A percentile compares a stretch with the other conserved stretches of the same genome.
phyloP scores from a whole-genome alignment of 1,140 invertebrate species.

The Rhopalosiphum padi region DNA sequence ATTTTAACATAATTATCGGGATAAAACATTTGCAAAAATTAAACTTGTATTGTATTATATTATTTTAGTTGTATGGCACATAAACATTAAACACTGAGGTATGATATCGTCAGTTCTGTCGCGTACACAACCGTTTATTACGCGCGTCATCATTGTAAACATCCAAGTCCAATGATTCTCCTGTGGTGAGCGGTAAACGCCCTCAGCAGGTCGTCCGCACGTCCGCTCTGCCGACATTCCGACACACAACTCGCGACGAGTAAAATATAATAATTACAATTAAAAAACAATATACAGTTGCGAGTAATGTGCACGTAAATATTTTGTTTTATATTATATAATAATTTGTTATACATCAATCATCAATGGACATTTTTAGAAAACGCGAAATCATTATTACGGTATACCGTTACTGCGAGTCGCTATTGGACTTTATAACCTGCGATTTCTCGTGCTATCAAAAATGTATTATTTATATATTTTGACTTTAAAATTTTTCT shows the following conservation, averaged over 20 bases:
- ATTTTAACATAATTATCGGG: neutral
- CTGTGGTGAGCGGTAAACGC: neutral
- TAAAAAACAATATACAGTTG: no score
- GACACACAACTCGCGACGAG: neutral
- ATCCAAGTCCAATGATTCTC: constrained; percentile 8
- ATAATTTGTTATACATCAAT: no score
- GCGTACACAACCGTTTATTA: neutral
- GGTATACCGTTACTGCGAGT: no score
- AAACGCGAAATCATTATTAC: neutral
- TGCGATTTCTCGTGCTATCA: no score
- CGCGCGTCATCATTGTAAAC: neutral
- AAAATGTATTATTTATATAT: neutral
- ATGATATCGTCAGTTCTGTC: neutral
- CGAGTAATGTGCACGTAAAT: neutral
- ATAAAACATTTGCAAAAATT: neutral
- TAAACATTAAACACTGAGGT: neutral
- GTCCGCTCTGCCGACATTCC: constrained; percentile 1
- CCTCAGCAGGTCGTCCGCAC: neutral
- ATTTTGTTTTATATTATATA: neutral
- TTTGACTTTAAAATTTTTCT: neutral
- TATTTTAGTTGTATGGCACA: neutral
- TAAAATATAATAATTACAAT: neutral
- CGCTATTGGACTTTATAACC: neutral
- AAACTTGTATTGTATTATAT: neutral
- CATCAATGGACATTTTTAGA: neutral